These are phyloP conservation scores for Tenrec ecaudatus DNA, from an alignment of 2,113 vertebrate genomes.

Conservation along the genomic window DNA sequence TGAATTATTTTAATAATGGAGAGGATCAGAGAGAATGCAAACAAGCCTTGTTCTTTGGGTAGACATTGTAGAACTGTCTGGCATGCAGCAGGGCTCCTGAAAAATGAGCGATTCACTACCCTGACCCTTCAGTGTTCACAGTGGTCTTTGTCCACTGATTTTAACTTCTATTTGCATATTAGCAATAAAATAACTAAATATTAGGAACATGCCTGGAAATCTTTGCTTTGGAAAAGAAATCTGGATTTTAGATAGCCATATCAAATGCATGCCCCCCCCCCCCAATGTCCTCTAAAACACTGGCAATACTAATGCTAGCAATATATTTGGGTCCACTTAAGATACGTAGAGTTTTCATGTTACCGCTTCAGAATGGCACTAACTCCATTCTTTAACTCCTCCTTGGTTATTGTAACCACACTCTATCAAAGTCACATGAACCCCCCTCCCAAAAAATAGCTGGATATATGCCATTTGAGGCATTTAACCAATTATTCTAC, in stretches of 20 bases:
- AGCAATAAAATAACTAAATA: constrained; percentile 2
- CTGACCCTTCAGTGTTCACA: neutral
- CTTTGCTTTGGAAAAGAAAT: constrained; percentile 13
- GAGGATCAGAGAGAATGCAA: neutral
- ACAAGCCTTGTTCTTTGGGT: neutral
- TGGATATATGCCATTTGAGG: constrained; percentile 22
- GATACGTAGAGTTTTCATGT: neutral
- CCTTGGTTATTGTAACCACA: neutral
- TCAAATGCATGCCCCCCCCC: neutral
- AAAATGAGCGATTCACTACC: neutral
- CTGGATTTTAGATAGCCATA: neutral
- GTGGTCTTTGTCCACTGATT: neutral
- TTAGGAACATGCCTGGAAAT: neutral
- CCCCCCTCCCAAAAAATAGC: neutral
- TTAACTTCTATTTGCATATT: constrained; percentile 6
- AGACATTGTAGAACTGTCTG: neutral
- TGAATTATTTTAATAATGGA: neutral
- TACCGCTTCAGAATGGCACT: neutral
- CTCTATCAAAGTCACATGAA: neutral
- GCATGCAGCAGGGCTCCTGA: neutral
- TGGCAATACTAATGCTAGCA: neutral
- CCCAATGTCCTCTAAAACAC: neutral
- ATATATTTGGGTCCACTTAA: neutral
- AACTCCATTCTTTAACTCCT: constrained; percentile 1
- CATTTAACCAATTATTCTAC: constrained; percentile 16